Base-by-base conservation (phyloP, 2,888 invertebrate species). In the Idaea aversata region DNA sequence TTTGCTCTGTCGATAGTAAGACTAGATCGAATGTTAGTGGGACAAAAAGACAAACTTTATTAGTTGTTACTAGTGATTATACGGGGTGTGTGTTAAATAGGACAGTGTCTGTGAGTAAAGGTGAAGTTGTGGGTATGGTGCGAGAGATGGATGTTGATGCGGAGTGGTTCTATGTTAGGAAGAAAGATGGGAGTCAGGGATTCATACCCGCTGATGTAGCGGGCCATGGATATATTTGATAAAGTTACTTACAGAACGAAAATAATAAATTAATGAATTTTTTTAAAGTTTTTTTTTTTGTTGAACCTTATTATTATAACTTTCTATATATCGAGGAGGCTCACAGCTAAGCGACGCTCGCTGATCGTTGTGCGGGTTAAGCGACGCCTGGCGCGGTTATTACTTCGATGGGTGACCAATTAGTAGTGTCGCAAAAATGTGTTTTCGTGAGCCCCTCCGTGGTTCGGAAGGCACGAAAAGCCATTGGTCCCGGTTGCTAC, bases 131-230 rank as follows among this genome's bases (percentile, higher is more conserved):
- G 0, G 94, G 95, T 58, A 87, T 97, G 70, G 90, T 96, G 62
- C 85, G 93, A 80, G 89, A 90, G 66, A 81, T 86, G n/a, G 94
- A 94, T 75, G 94, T 94, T 58, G 93, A 94, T 70, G 93, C 94
- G 0, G 96, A 96, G 67, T 97, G 97, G 97, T 97, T 97, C 85
- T 96, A 95, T 87, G 95, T 97, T 59, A 93, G 93, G 79, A 95
- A 95, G 73, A 94, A 94, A 70, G 95, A 95, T 74, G 96, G 96
- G 0, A 91, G 88, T 69, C 95, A 96, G 77, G 97, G 97, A 59
- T 96, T 96, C 76, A 97, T 97, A 75, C 97, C 97, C 0, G 96
- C 97, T 7, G 95, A 93, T 61, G 94, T 96, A 16, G 96, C 96
- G 61, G 97, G 96, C 4, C 95, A 97, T 85, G 96, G 97, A 16